These are phyloP conservation scores for Poicephalus gulielmi DNA, from an alignment of 2,113 vertebrate genomes.

Conservation along the genomic window DNA sequence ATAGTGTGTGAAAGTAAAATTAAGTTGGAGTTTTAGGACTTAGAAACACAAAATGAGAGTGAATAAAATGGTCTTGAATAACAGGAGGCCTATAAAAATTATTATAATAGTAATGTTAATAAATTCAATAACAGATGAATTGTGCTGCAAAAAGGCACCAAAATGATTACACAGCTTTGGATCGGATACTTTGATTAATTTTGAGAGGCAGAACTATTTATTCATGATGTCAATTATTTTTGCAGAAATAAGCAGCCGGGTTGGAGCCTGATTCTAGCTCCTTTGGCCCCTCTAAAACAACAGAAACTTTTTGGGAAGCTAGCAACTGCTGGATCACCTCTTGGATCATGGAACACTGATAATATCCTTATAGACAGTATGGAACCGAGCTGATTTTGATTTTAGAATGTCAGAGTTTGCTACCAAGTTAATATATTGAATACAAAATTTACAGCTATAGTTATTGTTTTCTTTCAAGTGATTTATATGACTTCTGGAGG, in stretches of 20 bases:
- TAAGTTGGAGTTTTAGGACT: not conserved
- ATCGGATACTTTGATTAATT: not conserved
- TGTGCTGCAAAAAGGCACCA: not conserved
- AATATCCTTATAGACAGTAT: no score
- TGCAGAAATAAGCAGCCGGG: not conserved
- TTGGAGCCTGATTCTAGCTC: accelerated
- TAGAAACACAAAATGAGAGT: not conserved
- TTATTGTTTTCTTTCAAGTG: not conserved
- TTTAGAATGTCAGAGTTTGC: not conserved
- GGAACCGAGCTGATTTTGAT: not conserved
- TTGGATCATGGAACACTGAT: not conserved
- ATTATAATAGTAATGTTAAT: not conserved
- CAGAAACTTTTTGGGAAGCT: not conserved
- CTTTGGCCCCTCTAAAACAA: not conserved
- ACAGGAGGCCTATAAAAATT: not conserved
- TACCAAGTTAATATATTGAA: not conserved
- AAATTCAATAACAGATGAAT: not conserved
- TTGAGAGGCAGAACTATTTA: not conserved
- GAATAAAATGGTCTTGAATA: not conserved
- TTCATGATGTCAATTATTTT: not conserved
- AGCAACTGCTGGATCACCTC: not conserved
- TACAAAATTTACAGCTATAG: not conserved
- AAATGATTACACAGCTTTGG: not conserved
- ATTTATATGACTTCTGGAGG: not conserved
- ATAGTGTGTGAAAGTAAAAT: not conserved